These are phyloP conservation scores for Rhinella marina DNA, from an alignment of 2,797 vertebrate genomes.

Conservation along the genomic window DNA sequence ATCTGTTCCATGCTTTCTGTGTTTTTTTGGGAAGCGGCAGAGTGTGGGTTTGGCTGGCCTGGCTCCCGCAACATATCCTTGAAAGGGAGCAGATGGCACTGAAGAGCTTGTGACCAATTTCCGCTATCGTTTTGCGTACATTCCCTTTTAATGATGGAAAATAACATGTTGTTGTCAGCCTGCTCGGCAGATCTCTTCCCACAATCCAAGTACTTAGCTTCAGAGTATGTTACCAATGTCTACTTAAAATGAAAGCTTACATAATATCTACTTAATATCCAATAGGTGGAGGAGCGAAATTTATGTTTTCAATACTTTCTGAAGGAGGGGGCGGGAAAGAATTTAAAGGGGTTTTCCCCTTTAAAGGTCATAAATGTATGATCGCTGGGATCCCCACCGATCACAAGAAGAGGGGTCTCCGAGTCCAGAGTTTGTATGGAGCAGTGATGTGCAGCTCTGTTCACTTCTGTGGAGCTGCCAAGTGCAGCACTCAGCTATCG, in stretches of 20 bases:
- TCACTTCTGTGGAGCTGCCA: too few relatives aligned
- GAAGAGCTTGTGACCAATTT: slow-evolving; percentile 57
- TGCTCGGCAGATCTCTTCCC: slow-evolving; percentile 20
- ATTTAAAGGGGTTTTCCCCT: background rate
- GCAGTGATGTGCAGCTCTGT: too few relatives aligned
- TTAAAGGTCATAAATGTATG: too few relatives aligned
- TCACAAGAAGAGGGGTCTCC: too few relatives aligned
- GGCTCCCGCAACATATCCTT: slow-evolving; percentile 65
- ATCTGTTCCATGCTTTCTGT: slow-evolving; percentile 67
- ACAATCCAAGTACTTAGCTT: background rate
- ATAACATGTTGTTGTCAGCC: slow-evolving; percentile 38
- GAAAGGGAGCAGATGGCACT: slow-evolving; percentile 72
- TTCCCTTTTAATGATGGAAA: slow-evolving; percentile 49
- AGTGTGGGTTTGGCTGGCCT: slow-evolving; percentile 69
- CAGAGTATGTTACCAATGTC: background rate
- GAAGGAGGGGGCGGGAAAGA: background rate
- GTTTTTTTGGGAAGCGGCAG: slow-evolving; percentile 59
- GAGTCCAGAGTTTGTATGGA: too few relatives aligned
- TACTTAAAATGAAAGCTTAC: background rate
- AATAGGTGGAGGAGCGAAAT: background rate
- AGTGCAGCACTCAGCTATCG: too few relatives aligned
- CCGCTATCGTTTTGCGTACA: slow-evolving; percentile 37
- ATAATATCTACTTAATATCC: background rate
- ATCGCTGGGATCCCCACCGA: too few relatives aligned
- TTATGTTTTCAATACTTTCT: background rate